Base-by-base conservation (phyloP, 53 echinoderm and acorn worm genomes). In the Holothuria leucospilota region DNA sequence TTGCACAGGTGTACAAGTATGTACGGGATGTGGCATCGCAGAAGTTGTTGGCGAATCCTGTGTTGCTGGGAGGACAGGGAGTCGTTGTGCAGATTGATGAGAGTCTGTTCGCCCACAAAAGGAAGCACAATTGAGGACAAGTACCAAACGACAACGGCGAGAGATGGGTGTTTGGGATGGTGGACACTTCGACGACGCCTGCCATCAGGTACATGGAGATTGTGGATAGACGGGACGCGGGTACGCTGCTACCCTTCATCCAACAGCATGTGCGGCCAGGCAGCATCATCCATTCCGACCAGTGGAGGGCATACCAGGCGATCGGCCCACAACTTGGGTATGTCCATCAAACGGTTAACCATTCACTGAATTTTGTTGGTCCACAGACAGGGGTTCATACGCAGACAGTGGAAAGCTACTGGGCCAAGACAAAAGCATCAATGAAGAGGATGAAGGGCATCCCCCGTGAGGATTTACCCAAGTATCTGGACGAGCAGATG, bases 331-430 rank as follows among this genome's bases (percentile, higher is more conserved):
- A n/a, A n/a, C n/a, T n/a, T n/a, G n/a, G n/a, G n/a, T n/a, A n/a
- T n/a, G n/a, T n/a, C n/a, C n/a, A n/a, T n/a, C n/a, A n/a, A n/a
- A n/a, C n/a, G n/a, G n/a, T n/a, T n/a, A n/a, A n/a, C n/a, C n/a
- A n/a, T n/a, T n/a, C n/a, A n/a, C n/a, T n/a, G n/a, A n/a, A n/a
- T 29, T 82, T 62, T 62, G 82, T 82, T 62, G 42, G 28, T 26
- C 64, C 64, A 27, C 82, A n/a, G 39, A 64, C 62, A 8, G 82
- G 27, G 13, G 64, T 64, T 8, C 62, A 63, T 20, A 61, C 61
- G 10, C 82, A 82, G 53, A 2, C 77, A 11, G 52, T 52, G 10
- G 52, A 52, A 14, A 52, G 52, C 15, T 52, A 52, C n/a, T n/a
- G n/a, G n/a, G n/a, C n/a, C n/a, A n/a, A n/a, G n/a, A n/a, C n/a